Evolutionary conservation across 2,113 vertebrate genomes (phyloP), one percentile per base, ranked within the genome.

Genomic region (Megatriorchis doriae): DNA sequence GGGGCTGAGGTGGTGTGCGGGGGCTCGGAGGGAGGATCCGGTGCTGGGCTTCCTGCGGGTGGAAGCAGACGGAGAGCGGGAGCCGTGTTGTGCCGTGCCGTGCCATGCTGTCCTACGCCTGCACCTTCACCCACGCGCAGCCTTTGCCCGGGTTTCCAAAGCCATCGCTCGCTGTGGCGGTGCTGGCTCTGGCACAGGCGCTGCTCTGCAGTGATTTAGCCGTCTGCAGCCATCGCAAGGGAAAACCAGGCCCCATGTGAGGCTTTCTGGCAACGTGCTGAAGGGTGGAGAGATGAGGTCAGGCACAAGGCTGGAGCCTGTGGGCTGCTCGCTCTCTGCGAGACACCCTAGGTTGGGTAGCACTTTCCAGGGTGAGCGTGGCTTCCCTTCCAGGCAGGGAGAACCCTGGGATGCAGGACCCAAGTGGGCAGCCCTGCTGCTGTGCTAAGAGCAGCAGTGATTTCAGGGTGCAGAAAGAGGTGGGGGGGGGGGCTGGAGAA

Each of bases 41-140:
- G 88, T 62, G 78, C 84, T 53, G 81, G 88, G 73, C 89, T 98
- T 97, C 95, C 94, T 97, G 94, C 50, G 3, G 40, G 61, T 92
- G 77, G 72, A 50, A 85, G 94, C 74, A 94, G 84, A 32, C 1
- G 0, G 75, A 47, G 72, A 53, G 59, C 17, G 1, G 67, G 72
- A 88, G 36, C 86, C 6, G 4, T 36, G 63, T 5, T 4, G 7
- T 77, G 74, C 80, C 4, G 7, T 77, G 74, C 80, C n/a, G 1
- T 11, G 1, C 75, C 43, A 2, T 3, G 11, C 48, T 34, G 0
- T 52, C 17, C 68, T 10, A 0, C 11, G 31, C 48, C 40, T 34
- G 53, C 79, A 53, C n/a, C 79, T 26, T 10, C 40, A 31, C 32
- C 58, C 70, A 13, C 1, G 7, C 5, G 2, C 48, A 68, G 42